Percentiles rank a stretch among this genome's conserved stretches.
Evolutionary conservation across 2,797 vertebrate species (phyloP).

Genomic region (Macropodus opercularis): DNA sequence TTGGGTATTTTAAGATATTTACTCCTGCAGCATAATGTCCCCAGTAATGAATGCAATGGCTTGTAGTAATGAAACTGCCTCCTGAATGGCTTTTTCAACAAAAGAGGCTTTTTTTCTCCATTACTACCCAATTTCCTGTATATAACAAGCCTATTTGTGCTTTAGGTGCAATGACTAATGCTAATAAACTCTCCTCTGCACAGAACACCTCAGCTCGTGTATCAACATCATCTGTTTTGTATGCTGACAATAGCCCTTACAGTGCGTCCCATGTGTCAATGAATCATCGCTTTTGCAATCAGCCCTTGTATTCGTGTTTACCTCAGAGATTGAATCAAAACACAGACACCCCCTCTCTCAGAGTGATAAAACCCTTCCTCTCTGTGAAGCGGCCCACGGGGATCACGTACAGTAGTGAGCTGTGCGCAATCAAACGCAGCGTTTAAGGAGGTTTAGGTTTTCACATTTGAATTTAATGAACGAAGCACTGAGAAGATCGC

Average conservation of each 20-base stretch:
- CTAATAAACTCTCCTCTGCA: constrained; percentile 46
- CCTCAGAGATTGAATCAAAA: constrained; percentile 54
- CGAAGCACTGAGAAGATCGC: constrained; percentile 3
- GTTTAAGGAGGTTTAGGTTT: constrained; percentile 20
- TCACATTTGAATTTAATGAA: constrained; percentile 20
- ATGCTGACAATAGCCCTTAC: constrained; percentile 53
- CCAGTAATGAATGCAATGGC: constrained; percentile 28
- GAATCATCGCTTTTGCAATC: constrained; percentile 35
- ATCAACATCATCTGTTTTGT: constrained; percentile 35
- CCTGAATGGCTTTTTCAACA: constrained; percentile 38
- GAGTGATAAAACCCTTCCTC: constrained; percentile 1
- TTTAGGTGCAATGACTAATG: constrained; percentile 53
- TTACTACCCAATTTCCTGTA: constrained; percentile 44
- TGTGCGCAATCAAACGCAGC: constrained; percentile 9
- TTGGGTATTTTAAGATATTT: constrained; percentile 30
- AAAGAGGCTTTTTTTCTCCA: constrained; percentile 6
- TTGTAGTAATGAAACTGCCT: constrained; percentile 23
- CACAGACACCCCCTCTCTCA: constrained; percentile 23
- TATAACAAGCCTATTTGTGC: constrained; percentile 29
- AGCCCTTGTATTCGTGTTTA: constrained; percentile 33
- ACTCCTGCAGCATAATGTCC: constrained; percentile 13
- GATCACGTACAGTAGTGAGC: constrained; percentile 41
- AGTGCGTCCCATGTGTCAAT: constrained; percentile 33
- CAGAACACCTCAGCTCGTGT: constrained; percentile 23
- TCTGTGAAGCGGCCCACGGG: constrained; percentile 14